phyloP scores from a whole-genome alignment of 2,113 vertebrate species.

The Capreolus pygargus region DNA sequence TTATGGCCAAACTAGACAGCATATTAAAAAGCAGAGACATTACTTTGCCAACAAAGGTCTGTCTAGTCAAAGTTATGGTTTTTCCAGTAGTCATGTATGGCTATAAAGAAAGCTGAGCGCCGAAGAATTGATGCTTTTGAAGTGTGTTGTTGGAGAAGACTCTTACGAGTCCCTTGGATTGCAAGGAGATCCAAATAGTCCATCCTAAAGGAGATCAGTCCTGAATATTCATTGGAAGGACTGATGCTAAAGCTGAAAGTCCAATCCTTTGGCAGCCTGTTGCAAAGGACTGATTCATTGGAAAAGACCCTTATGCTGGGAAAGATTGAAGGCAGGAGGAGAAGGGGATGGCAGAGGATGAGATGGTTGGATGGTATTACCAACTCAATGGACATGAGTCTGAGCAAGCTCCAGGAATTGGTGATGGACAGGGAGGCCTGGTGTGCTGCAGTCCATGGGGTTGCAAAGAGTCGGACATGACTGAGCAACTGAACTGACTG shows the following conservation, averaged over 20 bases:
- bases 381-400: not conserved
- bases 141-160: not conserved
- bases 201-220: not conserved
- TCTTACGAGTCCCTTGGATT: not conserved
- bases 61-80: not conserved
- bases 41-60: not conserved
- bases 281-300: not conserved
- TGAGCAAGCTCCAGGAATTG: not conserved
- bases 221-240: not conserved
- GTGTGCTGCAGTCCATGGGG: not conserved
- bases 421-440: not conserved
- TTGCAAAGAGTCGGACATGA: fast-evolving
- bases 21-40: not conserved
- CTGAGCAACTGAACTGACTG: not conserved
- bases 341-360: not conserved
- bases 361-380: not conserved
- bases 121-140: not conserved
- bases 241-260: not conserved
- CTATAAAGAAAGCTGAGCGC: not conserved
- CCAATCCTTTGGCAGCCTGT: not conserved
- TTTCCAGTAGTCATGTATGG: not conserved
- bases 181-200: not conserved
- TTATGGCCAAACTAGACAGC: not conserved
- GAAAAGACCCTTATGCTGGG: not conserved
- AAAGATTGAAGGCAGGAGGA: not conserved